These are phyloP conservation scores for Acyrthosiphon pisum DNA, from an alignment of 1,140 invertebrate genomes.

Conservation along the genomic window DNA sequence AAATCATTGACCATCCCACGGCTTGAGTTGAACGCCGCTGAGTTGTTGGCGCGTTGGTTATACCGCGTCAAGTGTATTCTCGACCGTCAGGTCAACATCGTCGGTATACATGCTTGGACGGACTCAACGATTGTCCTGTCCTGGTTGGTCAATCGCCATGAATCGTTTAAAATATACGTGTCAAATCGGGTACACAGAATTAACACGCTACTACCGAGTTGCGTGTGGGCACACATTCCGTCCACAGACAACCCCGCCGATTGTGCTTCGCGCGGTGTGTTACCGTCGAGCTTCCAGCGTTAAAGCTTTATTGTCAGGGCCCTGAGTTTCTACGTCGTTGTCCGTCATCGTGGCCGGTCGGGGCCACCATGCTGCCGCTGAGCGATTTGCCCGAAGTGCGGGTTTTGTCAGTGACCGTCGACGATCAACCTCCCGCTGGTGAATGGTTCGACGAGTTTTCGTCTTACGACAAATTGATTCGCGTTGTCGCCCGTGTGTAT, in stretches of 20 bases:
- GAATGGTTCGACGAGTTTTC: background rate
- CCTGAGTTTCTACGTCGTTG: background rate
- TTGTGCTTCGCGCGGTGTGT: slow-evolving; percentile 63
- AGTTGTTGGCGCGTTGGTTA: slow-evolving; percentile 59
- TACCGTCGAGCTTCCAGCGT: slow-evolving; percentile 57
- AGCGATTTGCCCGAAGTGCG: background rate
- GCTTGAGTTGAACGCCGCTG: no score
- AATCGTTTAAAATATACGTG: slow-evolving; percentile 61
- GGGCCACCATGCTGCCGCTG: background rate
- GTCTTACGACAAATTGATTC: background rate
- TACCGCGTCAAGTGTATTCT: background rate
- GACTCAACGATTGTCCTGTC: slow-evolving; percentile 62
- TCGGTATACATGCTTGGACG: slow-evolving; percentile 58
- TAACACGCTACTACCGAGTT: slow-evolving; percentile 58
- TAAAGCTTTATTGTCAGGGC: slow-evolving; percentile 59
- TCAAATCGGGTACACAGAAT: slow-evolving; percentile 63
- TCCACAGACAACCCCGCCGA: slow-evolving; percentile 65
- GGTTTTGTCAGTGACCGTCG: background rate
- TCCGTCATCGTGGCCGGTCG: background rate
- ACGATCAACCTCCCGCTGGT: background rate
- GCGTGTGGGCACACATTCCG: slow-evolving; percentile 63
- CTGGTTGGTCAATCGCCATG: background rate
- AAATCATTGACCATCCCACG: no score
- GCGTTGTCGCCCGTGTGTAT: background rate
- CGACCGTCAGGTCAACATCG: slow-evolving; percentile 41